Base-by-base conservation (phyloP, 2,888 invertebrate genomes). In the Heliconius aoede region DNA sequence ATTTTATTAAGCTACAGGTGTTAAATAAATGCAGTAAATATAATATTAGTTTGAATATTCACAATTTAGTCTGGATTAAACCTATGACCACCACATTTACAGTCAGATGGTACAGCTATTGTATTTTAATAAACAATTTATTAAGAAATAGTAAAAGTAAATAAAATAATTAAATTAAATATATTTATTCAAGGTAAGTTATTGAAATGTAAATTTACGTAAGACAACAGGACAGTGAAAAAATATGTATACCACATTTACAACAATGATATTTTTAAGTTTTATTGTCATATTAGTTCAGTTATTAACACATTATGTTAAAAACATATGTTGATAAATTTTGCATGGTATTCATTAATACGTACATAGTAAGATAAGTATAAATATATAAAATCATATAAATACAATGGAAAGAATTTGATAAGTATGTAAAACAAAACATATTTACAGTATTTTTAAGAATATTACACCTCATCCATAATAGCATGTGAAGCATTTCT, bases 401-500 rank as follows among this genome's bases (percentile, higher is more conserved):
- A 65, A 65, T 36, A 36, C 24, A 65, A 32, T 62, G 30, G n/a
- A 32, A 30, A 62, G 1, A 36, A 65, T 36, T 24, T 40, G 24
- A 15, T 65, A 65, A 65, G 36, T 36, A 65, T 15, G 46, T 46
- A 24, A 24, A 28, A 24, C 13, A 65, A 24, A 65, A 65, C n/a
- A 30, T n/a, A 30, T 55, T 55, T 55, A 3, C n/a, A 51, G 46
- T 30, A 15, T 30, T 30, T 55, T 69, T 15, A n/a, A 8, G n/a
- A 69, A n/a, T 51, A 69, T 13, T 32, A 69, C 55, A 55, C 55
- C 55, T 55, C 18, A 55, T 30, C 69, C 30, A n/a, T 55, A 36
- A 36, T 65, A 64, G 36, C 65, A 72, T 21, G 32, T 46, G 61
- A 26, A 28, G 24, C 15, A 51, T 30, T 61, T 60, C 21, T 67